A percentile compares a stretch with the other conserved stretches of the same genome.
Conservation (phyloP, 2,113 vertebrate genomes). For the Ondatra zibethicus region DNA sequence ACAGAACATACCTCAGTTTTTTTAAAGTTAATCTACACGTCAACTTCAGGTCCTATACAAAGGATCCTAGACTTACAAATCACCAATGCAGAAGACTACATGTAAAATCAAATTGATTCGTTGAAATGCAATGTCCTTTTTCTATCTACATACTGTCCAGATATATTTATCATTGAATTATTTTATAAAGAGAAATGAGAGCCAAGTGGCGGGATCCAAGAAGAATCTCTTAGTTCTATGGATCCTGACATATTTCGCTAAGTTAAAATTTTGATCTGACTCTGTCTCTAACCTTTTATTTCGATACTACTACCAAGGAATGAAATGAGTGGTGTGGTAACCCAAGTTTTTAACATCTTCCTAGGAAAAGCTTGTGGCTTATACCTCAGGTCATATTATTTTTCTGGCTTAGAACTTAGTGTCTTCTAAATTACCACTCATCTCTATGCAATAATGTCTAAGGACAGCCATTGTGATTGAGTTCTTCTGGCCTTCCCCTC, state of each 20-base stretch:
- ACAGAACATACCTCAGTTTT: not conserved
- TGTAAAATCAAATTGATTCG: not conserved
- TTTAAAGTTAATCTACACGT: not conserved
- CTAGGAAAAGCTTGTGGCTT: not conserved
- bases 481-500: not conserved
- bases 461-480: not conserved
- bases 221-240: not conserved
- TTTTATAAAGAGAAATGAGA: not conserved
- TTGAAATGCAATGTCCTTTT: not conserved
- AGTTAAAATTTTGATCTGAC: not conserved
- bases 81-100: not conserved
- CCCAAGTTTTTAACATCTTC: slow-evolving; percentile 52
- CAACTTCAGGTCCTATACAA: too few relatives aligned
- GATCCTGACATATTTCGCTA: not conserved
- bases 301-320: not conserved
- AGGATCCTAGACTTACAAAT: not conserved
- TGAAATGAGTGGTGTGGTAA: slow-evolving; percentile 37
- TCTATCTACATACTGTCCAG: not conserved
- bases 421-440: not conserved
- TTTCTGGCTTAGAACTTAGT: not conserved
- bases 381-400: not conserved
- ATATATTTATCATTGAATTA: not conserved
- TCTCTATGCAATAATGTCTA: not conserved
- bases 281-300: not conserved
- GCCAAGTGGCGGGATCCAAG: not conserved